phyloP scores from a whole-genome alignment of 2,797 vertebrate species.

The Falco concolor region DNA sequence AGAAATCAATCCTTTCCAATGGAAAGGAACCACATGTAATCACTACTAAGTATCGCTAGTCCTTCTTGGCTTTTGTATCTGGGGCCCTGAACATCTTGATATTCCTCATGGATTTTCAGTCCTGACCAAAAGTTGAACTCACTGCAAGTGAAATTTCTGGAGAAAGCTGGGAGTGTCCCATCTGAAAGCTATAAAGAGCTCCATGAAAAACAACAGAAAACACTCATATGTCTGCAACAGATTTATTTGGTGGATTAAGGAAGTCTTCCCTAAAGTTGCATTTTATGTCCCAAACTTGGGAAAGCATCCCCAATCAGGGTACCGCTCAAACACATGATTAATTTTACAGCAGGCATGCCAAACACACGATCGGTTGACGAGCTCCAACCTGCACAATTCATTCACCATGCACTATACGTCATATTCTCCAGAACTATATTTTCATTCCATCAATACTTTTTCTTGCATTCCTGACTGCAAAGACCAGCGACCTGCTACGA shows the following conservation, averaged over 20 bases:
- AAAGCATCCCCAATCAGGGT: not conserved
- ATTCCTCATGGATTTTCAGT: not conserved
- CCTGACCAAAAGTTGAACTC: slow-evolving; percentile 48
- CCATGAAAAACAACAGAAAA: slow-evolving; percentile 28
- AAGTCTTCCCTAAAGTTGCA: not conserved
- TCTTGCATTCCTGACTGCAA: not conserved
- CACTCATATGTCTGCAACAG: not conserved
- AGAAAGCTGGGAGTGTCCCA: slow-evolving; percentile 39
- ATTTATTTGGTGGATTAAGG: slow-evolving; percentile 42
- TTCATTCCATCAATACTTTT: not conserved
- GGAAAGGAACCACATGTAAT: slow-evolving; percentile 2
- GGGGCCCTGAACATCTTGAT: not conserved
- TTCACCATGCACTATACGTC: not conserved
- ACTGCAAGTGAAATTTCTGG: slow-evolving; percentile 33
- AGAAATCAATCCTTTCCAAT: slow-evolving; percentile 7
- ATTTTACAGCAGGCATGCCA: not conserved
- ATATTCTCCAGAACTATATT: not conserved
- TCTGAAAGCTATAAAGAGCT: slow-evolving; percentile 54
- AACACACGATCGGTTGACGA: not conserved
- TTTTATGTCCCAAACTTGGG: not conserved
- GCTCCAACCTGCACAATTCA: not conserved
- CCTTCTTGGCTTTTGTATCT: not conserved
- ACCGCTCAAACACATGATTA: not conserved
- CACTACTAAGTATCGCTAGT: not conserved
- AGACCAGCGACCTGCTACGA: not conserved